Base-by-base conservation (phyloP, 2,888 invertebrate species). In the Aleiodes alternator region DNA sequence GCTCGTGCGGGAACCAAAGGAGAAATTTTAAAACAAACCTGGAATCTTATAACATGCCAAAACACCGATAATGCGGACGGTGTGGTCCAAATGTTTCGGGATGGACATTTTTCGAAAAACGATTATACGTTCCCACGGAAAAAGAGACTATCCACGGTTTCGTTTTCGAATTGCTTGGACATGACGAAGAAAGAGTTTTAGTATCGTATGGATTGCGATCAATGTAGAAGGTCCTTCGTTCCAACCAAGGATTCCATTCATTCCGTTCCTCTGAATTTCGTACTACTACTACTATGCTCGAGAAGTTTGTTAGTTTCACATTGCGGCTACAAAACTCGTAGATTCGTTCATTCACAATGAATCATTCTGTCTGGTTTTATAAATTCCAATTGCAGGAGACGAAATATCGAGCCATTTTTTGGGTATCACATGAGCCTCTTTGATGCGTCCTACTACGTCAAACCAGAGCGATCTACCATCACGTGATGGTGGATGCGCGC, bases 21-120 rank as follows among this genome's bases (percentile, higher is more conserved):
- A 43, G 43, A 43, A 43, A 0, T 43, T 43, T 51, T 68, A 51
- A 68, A 68, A 68, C 68, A 68, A 50, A n/a, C 34, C 68, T 51
- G 72, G 80, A 80, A 78, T 84, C 84, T 85, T 86, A 84, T 85
- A 88, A 88, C 88, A 89, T 87, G 89, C 88, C 88, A 88, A 89
- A 89, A 89, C 87, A 87, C 84, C 88, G 88, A 88, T 89, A 88
- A 89, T 87, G 88, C 88, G 11, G 89, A 87, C 87, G 84, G 88
- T 88, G 88, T 89, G 89, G 88, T 87, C 89, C 82, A 43, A 43
- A 43, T 43, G 43, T 43, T 43, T 43, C 79, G 84, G 85, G 84
- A 87, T 85, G 81, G 83, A 82, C 59, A 50, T 29, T 64, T 64
- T 68, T 68, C 68, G 51, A 68, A 43, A 43, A 48, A 66, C 80